These are phyloP conservation scores for Petrolisthes cinctipes DNA, from an alignment of 2,888 invertebrate species.

Conservation along the genomic window DNA sequence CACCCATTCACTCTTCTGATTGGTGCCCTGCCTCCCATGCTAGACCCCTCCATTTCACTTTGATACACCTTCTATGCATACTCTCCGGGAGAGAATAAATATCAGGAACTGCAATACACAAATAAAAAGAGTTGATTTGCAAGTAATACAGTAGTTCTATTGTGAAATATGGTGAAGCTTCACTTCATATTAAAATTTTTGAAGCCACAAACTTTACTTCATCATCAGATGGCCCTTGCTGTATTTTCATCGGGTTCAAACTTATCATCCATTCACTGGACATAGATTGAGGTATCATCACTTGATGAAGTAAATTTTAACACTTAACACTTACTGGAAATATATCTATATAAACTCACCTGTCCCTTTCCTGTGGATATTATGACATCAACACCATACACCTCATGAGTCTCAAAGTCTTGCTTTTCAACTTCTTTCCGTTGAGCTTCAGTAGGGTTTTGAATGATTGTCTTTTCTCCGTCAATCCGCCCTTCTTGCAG, in stretches of 20 bases:
- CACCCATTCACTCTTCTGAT: no score
- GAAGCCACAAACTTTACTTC: neutral
- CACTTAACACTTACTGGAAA: neutral
- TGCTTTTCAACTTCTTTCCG: conserved; percentile 97
- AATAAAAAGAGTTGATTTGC: neutral
- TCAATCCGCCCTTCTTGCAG: conserved; percentile 92
- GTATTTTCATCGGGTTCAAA: neutral
- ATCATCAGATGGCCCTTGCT: conserved; percentile 52
- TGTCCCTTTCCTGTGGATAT: conserved; percentile 95
- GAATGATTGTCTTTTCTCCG: conserved; percentile 96
- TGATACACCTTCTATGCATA: no score
- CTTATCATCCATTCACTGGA: neutral
- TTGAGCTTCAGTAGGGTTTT: conserved; percentile 97
- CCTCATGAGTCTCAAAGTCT: conserved; percentile 95
- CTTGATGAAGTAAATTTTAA: neutral
- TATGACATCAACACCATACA: conserved; percentile 98
- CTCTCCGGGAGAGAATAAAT: no score
- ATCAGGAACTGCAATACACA: neutral
- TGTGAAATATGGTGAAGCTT: no score
- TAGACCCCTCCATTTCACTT: no score
- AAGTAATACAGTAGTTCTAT: no score
- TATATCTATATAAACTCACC: conserved; percentile 72
- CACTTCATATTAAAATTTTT: neutral
- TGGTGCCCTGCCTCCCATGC: no score
- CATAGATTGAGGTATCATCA: neutral